phyloP scores from a whole-genome alignment of 2,113 vertebrate genomes.

The Chunga burmeisteri region DNA sequence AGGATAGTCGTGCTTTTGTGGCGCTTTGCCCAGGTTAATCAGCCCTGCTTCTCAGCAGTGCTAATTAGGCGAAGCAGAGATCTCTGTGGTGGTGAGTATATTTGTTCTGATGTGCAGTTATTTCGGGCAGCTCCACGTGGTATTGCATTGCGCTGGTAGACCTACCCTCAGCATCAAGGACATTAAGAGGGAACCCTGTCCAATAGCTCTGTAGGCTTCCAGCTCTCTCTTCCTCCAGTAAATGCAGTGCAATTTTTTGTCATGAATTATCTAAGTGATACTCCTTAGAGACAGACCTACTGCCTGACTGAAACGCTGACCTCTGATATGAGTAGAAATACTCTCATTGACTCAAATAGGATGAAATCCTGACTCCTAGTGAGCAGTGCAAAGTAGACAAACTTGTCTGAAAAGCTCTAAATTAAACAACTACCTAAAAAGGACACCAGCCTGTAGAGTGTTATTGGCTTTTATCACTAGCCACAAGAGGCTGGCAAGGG shows the following conservation, averaged over 20 bases:
- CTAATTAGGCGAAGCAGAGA: conserved; percentile 54
- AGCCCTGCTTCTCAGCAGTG: conserved; percentile 51
- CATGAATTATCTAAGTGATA: background rate
- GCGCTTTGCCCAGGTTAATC: conserved; percentile 46
- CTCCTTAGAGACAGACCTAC: background rate
- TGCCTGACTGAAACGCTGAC: background rate
- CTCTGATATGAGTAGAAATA: background rate
- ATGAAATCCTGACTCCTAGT: background rate
- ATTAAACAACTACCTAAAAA: background rate
- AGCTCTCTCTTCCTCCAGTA: background rate
- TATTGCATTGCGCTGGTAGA: background rate
- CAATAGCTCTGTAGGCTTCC: background rate
- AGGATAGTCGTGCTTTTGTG: conserved; percentile 28
- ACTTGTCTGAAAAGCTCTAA: background rate
- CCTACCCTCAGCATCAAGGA: background rate
- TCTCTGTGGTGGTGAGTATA: background rate
- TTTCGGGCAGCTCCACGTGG: background rate
- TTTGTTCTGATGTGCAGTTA: background rate
- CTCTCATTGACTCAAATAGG: background rate
- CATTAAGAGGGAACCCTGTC: background rate
- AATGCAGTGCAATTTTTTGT: background rate
- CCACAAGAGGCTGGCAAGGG: background rate
- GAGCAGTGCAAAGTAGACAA: background rate
- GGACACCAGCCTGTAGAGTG: background rate
- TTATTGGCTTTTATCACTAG: background rate